These are phyloP conservation scores for Strix uralensis DNA, from an alignment of 2,113 vertebrate genomes.

Conservation along the genomic window DNA sequence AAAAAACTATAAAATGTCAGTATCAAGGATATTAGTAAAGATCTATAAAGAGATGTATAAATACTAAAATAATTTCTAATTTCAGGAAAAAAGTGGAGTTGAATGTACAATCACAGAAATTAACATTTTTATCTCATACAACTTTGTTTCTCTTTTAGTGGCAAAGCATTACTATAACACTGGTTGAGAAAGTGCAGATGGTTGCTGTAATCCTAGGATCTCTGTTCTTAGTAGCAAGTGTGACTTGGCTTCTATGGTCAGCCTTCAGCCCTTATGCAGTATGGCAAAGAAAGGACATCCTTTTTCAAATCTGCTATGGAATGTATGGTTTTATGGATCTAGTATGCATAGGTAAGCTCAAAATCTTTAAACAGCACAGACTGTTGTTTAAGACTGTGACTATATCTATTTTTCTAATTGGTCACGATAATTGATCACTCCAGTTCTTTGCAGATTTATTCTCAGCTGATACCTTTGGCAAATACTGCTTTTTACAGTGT, in stretches of 20 bases:
- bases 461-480: conserved; percentile 11
- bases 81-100: conserved; percentile 37
- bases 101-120: conserved; percentile 54
- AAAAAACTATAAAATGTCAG: not conserved
- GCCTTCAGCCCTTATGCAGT: conserved; percentile 91
- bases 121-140: conserved; percentile 68
- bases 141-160: conserved; percentile 85
- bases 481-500: not conserved
- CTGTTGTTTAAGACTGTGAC: conserved; percentile 44
- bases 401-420: conserved; percentile 40
- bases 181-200: conserved; percentile 98
- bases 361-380: conserved; percentile 49
- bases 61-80: conserved; percentile 47
- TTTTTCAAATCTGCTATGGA: conserved; percentile 97
- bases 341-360: conserved; percentile 91
- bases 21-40: not conserved
- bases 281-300: conserved; percentile 93
- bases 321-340: conserved; percentile 98
- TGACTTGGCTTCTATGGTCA: conserved; percentile 96
- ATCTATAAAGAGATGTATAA: conserved; percentile 18
- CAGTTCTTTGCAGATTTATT: conserved; percentile 47
- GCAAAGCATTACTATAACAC: conserved; percentile 94
- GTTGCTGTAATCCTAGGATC: conserved; percentile 94
- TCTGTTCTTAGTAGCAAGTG: conserved; percentile 92
- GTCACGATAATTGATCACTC: conserved; percentile 4